These are phyloP conservation scores for Alviniconcha marisindica DNA, from an alignment of 1,140 invertebrate species.

Conservation along the genomic window DNA sequence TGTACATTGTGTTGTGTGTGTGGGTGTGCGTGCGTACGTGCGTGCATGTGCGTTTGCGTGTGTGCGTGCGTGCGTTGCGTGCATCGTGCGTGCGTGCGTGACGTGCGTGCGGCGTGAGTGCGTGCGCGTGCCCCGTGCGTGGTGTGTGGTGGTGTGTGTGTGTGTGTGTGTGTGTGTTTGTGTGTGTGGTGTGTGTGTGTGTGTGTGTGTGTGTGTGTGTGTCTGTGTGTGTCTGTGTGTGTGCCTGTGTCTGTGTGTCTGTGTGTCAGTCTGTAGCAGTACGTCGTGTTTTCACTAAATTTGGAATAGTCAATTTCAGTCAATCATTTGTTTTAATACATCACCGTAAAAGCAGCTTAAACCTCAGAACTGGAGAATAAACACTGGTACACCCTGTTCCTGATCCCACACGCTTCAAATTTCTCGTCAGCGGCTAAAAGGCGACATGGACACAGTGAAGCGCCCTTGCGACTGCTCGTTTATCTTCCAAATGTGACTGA, in stretches of 20 bases:
- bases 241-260: conserved; percentile 1
- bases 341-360: too few species aligned
- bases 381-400: too few species aligned
- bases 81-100: too few species aligned
- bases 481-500: too few species aligned
- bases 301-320: too few species aligned
- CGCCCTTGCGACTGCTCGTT: too few species aligned
- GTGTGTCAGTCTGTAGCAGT: not conserved
- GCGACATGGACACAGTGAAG: too few species aligned
- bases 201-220: not conserved
- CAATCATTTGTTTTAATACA: too few species aligned
- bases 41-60: not conserved
- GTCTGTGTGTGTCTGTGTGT: not conserved
- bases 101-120: not conserved
- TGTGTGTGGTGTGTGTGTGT: not conserved
- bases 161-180: not conserved
- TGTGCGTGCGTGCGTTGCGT: not conserved
- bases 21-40: not conserved
- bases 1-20: not conserved
- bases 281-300: too few species aligned
- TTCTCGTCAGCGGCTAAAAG: too few species aligned
- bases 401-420: too few species aligned
- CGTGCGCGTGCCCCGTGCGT: not conserved
- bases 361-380: too few species aligned
- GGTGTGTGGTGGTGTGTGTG: not conserved